Evolutionary conservation across 2,888 invertebrate genomes (phyloP).

Genomic region (Lasioglossum morio): DNA sequence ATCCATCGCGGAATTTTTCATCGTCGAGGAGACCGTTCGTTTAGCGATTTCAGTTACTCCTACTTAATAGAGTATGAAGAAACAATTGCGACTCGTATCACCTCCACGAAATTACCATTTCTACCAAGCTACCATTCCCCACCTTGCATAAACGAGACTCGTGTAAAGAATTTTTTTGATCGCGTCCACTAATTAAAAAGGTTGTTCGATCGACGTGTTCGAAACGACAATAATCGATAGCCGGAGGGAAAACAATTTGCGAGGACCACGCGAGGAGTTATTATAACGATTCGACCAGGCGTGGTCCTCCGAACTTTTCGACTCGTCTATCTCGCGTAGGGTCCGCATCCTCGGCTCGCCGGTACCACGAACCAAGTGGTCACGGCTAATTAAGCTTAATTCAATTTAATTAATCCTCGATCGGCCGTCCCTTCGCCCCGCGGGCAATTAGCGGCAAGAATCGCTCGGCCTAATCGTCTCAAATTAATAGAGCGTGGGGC

Average conservation of each 20-base stretch:
- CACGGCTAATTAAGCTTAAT: constrained; percentile 79
- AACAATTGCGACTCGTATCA: too few relatives aligned
- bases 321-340: constrained; percentile 26
- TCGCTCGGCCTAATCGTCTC: constrained; percentile 67
- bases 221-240: neutral
- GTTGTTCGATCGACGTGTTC: neutral
- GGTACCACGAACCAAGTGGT: constrained; percentile 36
- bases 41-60: too few relatives aligned
- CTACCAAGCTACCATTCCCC: too few relatives aligned
- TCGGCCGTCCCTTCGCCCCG: constrained; percentile 28
- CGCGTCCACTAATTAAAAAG: neutral
- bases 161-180: too few relatives aligned
- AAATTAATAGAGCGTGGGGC: constrained; percentile 65
- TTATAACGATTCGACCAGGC: neutral
- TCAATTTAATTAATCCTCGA: constrained; percentile 78
- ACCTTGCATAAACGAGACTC: too few relatives aligned
- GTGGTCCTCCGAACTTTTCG: constrained; percentile 21
- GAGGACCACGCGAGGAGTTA: neutral
- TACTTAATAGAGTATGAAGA: too few relatives aligned
- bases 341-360: constrained; percentile 7
- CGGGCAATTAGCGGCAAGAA: constrained; percentile 66
- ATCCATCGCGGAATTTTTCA: neutral
- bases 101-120: too few relatives aligned
- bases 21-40: too few relatives aligned
- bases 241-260: neutral